Percentiles rank a stretch among this genome's conserved stretches.
Evolutionary conservation across 64 coral and sea anemone genomes (phyloP).

Genomic region (Stichodactyla mertensii): DNA sequence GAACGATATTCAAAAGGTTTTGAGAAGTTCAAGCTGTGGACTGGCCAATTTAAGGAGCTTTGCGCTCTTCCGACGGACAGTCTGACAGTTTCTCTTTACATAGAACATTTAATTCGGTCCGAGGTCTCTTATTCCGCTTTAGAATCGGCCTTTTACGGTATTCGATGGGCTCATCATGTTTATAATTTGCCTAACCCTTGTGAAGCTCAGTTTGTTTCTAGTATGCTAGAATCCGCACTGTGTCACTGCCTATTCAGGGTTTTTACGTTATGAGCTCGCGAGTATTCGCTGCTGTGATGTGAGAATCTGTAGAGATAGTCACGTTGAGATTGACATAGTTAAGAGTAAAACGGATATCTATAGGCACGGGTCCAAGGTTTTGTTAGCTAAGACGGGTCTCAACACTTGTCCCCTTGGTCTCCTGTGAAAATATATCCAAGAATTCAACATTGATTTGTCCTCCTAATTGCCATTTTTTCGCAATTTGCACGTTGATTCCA

Average conservation of each 20-base stretch:
- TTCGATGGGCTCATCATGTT: conserved; percentile 25
- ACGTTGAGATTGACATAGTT: no score
- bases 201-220: conserved; percentile 34
- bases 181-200: conserved; percentile 40
- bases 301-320: background rate
- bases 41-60: background rate
- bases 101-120: conserved; percentile 1
- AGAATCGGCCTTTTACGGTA: conserved; percentile 21
- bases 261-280: conserved; percentile 30
- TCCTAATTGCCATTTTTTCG: no score
- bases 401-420: no score
- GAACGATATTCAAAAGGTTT: conserved; percentile 22
- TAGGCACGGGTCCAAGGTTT: no score
- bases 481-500: no score
- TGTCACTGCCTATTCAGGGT: conserved; percentile 26
- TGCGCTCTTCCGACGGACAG: conserved; percentile 2
- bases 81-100: background rate
- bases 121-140: background rate
- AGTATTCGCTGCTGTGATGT: conserved; percentile 25
- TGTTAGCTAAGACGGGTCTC: no score
- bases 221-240: conserved; percentile 27
- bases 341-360: no score
- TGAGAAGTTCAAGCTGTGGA: conserved; percentile 23
- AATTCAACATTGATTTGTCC: no score
- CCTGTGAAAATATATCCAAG: no score